Conservation (phyloP, 2,888 invertebrate species). For the Entomobrya proxima region DNA sequence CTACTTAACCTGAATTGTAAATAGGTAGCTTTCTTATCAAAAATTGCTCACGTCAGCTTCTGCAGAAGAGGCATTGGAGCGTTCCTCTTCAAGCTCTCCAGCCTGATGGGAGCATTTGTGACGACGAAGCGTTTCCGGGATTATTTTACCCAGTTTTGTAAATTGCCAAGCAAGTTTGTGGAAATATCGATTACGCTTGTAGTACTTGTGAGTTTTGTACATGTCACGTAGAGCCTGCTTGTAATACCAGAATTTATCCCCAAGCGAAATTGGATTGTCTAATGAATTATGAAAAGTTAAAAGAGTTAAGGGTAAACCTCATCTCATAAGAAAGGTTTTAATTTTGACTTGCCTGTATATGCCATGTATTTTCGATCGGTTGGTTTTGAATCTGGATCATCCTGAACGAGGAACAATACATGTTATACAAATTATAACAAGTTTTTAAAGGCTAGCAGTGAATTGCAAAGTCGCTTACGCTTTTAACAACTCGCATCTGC, state of each 20-base stretch:
- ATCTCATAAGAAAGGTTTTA: not conserved
- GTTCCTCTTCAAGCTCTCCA: conserved; percentile 37
- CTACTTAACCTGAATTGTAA: not conserved
- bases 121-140: conserved; percentile 52
- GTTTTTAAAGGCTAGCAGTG: too few species aligned
- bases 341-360: conserved; percentile 29
- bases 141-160: not conserved
- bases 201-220: conserved; percentile 54
- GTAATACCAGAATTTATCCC: conserved; percentile 55
- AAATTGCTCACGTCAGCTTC: conserved; percentile 9
- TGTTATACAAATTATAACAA: not conserved
- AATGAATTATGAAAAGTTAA: too few species aligned
- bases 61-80: not conserved
- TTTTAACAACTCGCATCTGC: conserved; percentile 47
- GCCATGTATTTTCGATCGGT: conserved; percentile 43
- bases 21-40: not conserved
- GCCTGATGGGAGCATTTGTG: not conserved
- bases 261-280: conserved; percentile 51
- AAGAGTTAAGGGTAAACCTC: not conserved
- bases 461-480: conserved; percentile 24
- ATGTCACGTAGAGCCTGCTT: conserved; percentile 57
- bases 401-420: not conserved
- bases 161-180: conserved; percentile 57
- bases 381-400: not conserved
- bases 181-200: conserved; percentile 57